A percentile compares a stretch with the other conserved stretches of the same genome.
Conservation (phyloP, 2,113 vertebrate genomes). For the Limanda limanda region DNA sequence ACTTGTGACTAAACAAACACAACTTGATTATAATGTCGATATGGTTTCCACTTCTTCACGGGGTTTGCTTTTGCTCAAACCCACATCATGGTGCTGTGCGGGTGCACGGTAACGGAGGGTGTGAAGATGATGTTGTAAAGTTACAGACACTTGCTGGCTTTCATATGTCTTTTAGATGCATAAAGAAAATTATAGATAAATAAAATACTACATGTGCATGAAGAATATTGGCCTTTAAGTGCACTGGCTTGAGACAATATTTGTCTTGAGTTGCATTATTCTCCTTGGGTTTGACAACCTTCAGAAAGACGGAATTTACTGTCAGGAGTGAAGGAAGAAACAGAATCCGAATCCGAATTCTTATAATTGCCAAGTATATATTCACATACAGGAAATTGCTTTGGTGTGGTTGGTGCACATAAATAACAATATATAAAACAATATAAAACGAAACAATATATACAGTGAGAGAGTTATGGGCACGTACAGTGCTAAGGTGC, state of each 20-base stretch:
- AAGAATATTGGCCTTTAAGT: not conserved
- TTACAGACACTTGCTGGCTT: not conserved
- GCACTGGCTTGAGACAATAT: not conserved
- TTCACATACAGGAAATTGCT: no score
- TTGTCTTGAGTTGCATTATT: not conserved
- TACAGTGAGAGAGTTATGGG: no score
- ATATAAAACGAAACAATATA: no score
- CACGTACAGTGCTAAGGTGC: no score
- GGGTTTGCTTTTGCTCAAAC: conserved; percentile 17
- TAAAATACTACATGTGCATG: not conserved
- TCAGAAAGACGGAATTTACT: not conserved
- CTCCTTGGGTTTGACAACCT: not conserved
- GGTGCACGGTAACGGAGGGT: not conserved
- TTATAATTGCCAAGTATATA: no score
- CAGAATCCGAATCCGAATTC: no score
- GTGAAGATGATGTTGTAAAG: conserved; percentile 1
- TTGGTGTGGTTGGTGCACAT: no score
- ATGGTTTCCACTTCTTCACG: conserved; percentile 17
- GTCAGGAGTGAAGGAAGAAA: not conserved
- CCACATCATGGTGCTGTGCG: conserved; percentile 24
- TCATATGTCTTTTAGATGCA: no score
- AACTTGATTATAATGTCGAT: conserved; percentile 19
- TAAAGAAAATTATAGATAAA: not conserved
- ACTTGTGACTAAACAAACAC: conserved; percentile 44
- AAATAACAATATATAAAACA: no score